Base-by-base conservation (phyloP, 2,797 vertebrate species). In the Leuciscus waleckii region DNA sequence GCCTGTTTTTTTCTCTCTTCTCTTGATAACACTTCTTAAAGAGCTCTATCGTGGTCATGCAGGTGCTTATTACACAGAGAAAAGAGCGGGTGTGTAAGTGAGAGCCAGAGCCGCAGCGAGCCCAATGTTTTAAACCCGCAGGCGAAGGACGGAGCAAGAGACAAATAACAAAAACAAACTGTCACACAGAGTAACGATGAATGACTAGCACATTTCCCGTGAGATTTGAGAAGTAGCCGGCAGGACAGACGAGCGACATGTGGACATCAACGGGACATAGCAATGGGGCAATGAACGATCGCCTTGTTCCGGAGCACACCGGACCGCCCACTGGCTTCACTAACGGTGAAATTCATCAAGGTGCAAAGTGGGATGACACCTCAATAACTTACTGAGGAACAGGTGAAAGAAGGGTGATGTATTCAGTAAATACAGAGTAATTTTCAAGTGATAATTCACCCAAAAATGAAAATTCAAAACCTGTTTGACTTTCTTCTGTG, bases 1-100 rank as follows among this genome's bases (percentile, higher is more conserved):
- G 93, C 92, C 90, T 89, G 81, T 91, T 87, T 93, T 94, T 93
- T 91, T 92, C 87, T 92, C 74, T 85, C 84, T 90, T 92, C 89
- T 91, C 91, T 92, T 88, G 89, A 83, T 88, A 88, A 89, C 73
- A 92, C 41, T 89, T 91, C 93, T 94, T 94, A 94, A 83, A 89
- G 90, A 92, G 89, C 91, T 93, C 91, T 92, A 93, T 91, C 84
- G 82, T 88, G 63, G 89, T 83, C 91, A 82, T 65, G 85, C 54
- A 90, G 81, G 87, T 79, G 80, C 73, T 79, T 79, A 71, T 85
- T 80, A 39, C 84, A 83, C 56, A 82, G 26, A 82, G 69, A 81
- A 75, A 76, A 65, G 67, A 61, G n/a, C 65, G 68, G 13, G 68
- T 41, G 51, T 70, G 23, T n/a, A 21, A 67, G 83, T 75, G 49